A percentile compares a stretch with the other conserved stretches of the same genome.
Evolutionary conservation across 2,113 vertebrate species (phyloP).

Genomic region (Heloderma charlesbogerti): DNA sequence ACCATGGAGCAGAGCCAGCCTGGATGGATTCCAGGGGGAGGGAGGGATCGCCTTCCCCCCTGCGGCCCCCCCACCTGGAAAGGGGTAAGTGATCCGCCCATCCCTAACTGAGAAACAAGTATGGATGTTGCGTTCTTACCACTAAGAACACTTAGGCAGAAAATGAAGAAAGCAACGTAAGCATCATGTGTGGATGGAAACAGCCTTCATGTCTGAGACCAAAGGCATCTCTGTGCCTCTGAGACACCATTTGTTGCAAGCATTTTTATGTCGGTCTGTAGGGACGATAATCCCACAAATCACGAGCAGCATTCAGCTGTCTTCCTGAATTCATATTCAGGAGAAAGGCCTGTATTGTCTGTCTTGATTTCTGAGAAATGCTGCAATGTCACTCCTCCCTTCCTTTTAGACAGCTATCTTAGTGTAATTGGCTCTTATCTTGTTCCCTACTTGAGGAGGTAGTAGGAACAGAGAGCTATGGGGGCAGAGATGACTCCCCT

Average conservation of each 20-base stretch:
- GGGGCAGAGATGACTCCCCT: too few relatives aligned
- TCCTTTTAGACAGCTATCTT: background rate
- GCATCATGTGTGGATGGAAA: background rate
- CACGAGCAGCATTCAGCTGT: background rate
- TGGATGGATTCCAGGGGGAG: too few relatives aligned
- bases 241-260: background rate
- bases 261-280: background rate
- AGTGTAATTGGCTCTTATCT: background rate
- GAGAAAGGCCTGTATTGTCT: background rate
- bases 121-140: background rate
- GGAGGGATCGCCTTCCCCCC: too few relatives aligned
- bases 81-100: too few relatives aligned
- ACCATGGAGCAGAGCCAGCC: too few relatives aligned
- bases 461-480: background rate
- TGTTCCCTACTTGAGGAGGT: background rate
- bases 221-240: background rate
- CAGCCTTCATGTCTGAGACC: background rate
- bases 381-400: background rate
- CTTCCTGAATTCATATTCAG: background rate
- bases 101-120: too few relatives aligned
- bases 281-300: background rate
- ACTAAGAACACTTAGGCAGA: background rate
- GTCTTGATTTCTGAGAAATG: constrained; percentile 1
- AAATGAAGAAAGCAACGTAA: background rate
- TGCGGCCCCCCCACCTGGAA: too few relatives aligned